These are phyloP conservation scores for Otus sunia DNA, from an alignment of 2,113 vertebrate genomes.

Conservation along the genomic window DNA sequence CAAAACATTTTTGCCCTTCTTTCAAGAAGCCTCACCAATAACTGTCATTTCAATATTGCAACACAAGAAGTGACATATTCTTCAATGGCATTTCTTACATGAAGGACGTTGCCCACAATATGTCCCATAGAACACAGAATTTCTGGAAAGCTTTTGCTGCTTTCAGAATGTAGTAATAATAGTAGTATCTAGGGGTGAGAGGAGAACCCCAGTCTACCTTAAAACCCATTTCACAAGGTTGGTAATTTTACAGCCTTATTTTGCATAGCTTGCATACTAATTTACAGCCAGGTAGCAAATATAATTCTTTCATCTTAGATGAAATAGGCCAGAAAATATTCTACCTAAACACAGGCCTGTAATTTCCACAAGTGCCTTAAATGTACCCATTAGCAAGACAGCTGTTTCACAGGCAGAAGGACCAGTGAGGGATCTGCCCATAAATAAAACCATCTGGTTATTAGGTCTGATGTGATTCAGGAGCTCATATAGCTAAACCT, in stretches of 20 bases:
- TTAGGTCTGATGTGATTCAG: neutral
- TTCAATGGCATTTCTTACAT: neutral
- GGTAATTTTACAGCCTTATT: neutral
- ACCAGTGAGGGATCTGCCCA: neutral
- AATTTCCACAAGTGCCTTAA: neutral
- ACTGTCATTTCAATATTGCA: too few relatives aligned
- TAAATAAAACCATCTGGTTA: neutral
- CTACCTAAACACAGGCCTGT: neutral
- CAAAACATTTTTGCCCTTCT: neutral
- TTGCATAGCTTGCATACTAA: neutral
- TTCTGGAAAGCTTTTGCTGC: neutral
- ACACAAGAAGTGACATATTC: neutral
- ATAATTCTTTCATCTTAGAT: neutral
- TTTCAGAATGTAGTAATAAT: neutral
- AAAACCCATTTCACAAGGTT: neutral
- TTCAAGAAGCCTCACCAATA: neutral
- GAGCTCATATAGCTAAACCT: neutral
- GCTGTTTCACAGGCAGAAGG: neutral
- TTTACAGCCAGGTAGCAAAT: neutral
- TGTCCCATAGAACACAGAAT: neutral
- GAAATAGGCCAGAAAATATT: neutral
- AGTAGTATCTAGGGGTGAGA: neutral
- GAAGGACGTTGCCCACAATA: rapidly evolving
- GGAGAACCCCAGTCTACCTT: neutral
- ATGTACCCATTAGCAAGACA: neutral